Conservation (phyloP, 2,113 vertebrate species). For the Myrmophylax atrothorax region DNA sequence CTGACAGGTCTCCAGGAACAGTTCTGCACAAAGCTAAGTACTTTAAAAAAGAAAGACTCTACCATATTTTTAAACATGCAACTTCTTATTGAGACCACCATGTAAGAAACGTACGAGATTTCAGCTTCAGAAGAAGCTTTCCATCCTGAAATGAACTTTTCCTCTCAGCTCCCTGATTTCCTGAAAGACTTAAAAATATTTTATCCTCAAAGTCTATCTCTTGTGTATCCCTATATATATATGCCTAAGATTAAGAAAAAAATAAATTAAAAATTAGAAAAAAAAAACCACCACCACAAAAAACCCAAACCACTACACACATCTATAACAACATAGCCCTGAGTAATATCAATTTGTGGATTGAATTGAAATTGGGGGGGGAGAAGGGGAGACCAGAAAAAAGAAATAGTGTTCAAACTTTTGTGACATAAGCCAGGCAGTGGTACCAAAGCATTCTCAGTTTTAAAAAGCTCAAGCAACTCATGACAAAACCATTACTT, state of each 20-base stretch:
- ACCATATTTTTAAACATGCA: not conserved
- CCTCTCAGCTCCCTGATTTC: not conserved
- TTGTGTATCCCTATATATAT: not conserved
- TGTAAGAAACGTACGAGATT: not conserved
- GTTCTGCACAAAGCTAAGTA: not conserved
- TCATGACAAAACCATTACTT: not conserved
- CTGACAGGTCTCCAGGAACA: not conserved
- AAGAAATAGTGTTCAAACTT: not conserved
- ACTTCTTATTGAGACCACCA: not conserved
- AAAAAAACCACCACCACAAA: no score
- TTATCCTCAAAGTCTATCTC: not conserved
- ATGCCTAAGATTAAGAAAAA: not conserved
- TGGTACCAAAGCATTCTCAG: fast-evolving
- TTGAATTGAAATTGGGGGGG: no score
- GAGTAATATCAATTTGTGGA: not conserved
- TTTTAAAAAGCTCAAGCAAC: not conserved
- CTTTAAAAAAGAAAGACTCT: not conserved
- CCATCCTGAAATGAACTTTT: not conserved
- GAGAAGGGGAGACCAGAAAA: no score
- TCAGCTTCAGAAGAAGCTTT: not conserved
- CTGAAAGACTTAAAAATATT: not conserved
- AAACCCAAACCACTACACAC: not conserved
- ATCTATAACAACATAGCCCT: not conserved
- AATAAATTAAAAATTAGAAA: not conserved
- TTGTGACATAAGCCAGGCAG: not conserved